Base-by-base conservation (phyloP, 2,888 invertebrate genomes). In the Amaurobius ferox region DNA sequence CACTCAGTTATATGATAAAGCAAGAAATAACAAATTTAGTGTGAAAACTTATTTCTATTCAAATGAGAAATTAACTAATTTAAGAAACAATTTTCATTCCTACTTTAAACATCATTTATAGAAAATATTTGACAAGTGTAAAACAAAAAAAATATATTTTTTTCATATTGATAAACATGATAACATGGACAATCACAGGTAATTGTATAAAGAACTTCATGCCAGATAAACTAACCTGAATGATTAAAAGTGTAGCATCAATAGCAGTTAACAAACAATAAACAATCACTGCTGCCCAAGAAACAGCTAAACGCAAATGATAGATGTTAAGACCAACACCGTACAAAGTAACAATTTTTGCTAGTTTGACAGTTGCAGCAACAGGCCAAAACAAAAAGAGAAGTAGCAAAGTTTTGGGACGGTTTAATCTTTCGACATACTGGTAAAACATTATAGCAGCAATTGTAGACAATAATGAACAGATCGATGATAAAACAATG, bases 381-480 rank as follows among this genome's bases (percentile, higher is more conserved):
- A 77, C 32, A 19, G 87, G 87, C 87, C 87, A 88, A 23, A 86
- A 88, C 23, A 85, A 19, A 55, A 88, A 85, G 1, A 88, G 66
- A 6, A 86, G 29, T 13, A 88, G 26, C n/a, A 88, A 67, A 5
- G 79, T 29, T 70, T 77, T 79, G 5, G 87, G 87, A 16, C 73
- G 62, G 44, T 88, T 85, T 48, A 74, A 62, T 55, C 62, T 40
- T 62, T 88, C 87, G 23, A 88, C 79, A 55, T 85, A 79, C 62
- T 85, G 79, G 48, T 88, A 88, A 55, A 74, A 88, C 6, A 79
- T 44, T 48, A 86, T 79, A 44, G 79, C 76, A 7, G 74, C 29
- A 3, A 88, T n/a, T 6, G 85, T 73, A 0, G 77, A 68, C 16
- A 85, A 9, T 6, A 85, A n/a, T 9, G 85, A 76, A 16, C 67